These are phyloP conservation scores for Varanus komodoensis DNA, from an alignment of 2,113 vertebrate genomes.

Conservation along the genomic window DNA sequence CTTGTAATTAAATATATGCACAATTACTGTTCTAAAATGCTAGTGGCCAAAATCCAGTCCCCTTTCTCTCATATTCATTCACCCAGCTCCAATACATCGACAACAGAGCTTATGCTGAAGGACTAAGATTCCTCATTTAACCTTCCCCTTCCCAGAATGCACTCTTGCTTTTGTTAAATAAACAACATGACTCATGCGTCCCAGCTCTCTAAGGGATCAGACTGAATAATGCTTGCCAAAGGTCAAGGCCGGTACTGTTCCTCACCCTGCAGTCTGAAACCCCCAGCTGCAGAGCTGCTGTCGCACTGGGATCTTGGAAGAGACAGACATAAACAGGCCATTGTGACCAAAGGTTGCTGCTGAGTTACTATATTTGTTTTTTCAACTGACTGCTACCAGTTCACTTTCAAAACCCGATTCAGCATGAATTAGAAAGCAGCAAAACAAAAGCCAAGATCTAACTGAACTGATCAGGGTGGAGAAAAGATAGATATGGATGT, in stretches of 20 bases:
- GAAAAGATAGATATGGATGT: too few relatives aligned
- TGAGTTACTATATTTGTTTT: not conserved
- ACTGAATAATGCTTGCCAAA: conserved; percentile 45
- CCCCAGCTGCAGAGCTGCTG: not conserved
- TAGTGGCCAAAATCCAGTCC: not conserved
- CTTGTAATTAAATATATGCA: not conserved
- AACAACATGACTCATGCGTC: conserved; percentile 45
- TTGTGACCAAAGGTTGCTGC: not conserved
- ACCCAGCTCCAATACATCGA: not conserved
- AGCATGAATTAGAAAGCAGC: not conserved
- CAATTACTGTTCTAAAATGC: not conserved
- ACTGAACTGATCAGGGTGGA: not conserved
- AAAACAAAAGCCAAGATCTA: not conserved
- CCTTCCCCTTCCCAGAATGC: conserved; percentile 41
- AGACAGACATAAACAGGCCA: too few relatives aligned
- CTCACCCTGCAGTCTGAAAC: conserved; percentile 3
- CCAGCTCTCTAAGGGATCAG: conserved; percentile 40
- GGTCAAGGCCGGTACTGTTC: conserved; percentile 11
- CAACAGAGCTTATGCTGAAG: not conserved
- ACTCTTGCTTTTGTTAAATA: conserved; percentile 46
- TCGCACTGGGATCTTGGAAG: not conserved
- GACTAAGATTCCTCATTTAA: not conserved
- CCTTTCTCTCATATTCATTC: conserved; percentile 34
- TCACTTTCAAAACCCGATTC: not conserved
- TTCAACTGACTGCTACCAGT: not conserved